These are phyloP conservation scores for Platygyra sinensis DNA, from an alignment of 64 coral and sea anemone genomes.

Conservation along the genomic window DNA sequence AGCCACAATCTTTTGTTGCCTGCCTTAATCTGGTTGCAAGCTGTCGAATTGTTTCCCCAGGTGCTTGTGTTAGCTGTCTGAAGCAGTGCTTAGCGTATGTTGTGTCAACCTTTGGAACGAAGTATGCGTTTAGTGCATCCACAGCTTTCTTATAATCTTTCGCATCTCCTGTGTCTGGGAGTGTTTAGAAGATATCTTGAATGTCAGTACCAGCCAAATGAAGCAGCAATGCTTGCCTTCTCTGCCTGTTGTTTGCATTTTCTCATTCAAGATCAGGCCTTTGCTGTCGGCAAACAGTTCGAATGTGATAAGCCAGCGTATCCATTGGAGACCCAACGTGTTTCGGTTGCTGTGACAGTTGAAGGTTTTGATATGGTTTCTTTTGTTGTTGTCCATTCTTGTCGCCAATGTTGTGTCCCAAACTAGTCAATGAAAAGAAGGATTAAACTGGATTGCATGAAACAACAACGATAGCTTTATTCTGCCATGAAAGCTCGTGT, in stretches of 20 bases:
- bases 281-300: slow-evolving; percentile 2
- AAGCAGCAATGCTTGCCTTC: slow-evolving; percentile 37
- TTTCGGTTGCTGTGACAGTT: background rate
- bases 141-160: too few relatives aligned
- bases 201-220: slow-evolving; percentile 57
- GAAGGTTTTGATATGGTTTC: background rate
- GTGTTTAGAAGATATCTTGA: slow-evolving; percentile 53
- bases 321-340: background rate
- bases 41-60: too few relatives aligned
- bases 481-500: background rate
- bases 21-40: too few relatives aligned
- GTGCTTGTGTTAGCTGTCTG: too few relatives aligned
- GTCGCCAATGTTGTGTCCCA: background rate
- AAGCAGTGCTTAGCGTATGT: too few relatives aligned
- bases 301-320: background rate
- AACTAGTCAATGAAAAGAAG: background rate
- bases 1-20: too few relatives aligned
- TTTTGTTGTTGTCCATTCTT: too few relatives aligned
- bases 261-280: slow-evolving; percentile 17
- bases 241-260: too few relatives aligned
- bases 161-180: too few relatives aligned
- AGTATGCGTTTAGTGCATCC: too few relatives aligned
- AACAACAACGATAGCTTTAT: background rate
- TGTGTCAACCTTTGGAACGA: too few relatives aligned
- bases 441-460: background rate